Evolutionary conservation across 2,888 invertebrate species (phyloP).

Genomic region (Eugnorisma glareosa): DNA sequence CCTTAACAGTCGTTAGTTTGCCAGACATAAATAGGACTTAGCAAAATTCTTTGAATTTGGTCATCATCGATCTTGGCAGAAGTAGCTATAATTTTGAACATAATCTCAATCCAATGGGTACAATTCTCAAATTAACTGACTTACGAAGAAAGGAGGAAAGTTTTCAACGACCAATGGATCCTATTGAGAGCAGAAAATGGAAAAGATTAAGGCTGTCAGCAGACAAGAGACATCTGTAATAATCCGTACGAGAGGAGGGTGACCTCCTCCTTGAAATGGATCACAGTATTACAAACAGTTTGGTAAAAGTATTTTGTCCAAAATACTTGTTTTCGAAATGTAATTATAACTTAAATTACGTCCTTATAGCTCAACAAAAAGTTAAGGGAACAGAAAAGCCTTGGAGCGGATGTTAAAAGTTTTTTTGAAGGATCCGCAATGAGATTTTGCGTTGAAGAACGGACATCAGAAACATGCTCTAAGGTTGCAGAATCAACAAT

Average conservation of each 20-base stretch:
- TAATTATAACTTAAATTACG: slow-evolving; percentile 60
- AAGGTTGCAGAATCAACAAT: background rate
- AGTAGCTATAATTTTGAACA: slow-evolving; percentile 1
- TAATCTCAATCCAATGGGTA: background rate
- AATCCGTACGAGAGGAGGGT: slow-evolving; percentile 31
- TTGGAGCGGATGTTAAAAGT: slow-evolving; percentile 5
- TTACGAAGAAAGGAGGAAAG: slow-evolving; percentile 24
- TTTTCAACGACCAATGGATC: slow-evolving; percentile 25
- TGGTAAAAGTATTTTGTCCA: slow-evolving; percentile 38
- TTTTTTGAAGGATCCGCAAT: background rate
- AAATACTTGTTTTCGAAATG: slow-evolving; percentile 44
- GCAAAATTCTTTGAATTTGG: background rate
- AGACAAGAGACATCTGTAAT: slow-evolving; percentile 33
- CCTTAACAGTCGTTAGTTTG: background rate
- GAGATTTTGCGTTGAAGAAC: background rate
- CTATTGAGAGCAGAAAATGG: slow-evolving; percentile 54
- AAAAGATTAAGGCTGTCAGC: slow-evolving; percentile 47
- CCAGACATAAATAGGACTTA: background rate
- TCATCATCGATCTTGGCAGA: background rate
- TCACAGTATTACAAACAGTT: slow-evolving; percentile 29
- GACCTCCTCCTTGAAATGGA: slow-evolving; percentile 40
- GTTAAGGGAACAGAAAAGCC: slow-evolving; percentile 28
- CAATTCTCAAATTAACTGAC: slow-evolving; percentile 14
- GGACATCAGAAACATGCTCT: background rate
- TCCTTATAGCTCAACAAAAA: slow-evolving; percentile 38